phyloP scores from a whole-genome alignment of 2,888 invertebrate genomes.

The Pristionchus exspectatus region DNA sequence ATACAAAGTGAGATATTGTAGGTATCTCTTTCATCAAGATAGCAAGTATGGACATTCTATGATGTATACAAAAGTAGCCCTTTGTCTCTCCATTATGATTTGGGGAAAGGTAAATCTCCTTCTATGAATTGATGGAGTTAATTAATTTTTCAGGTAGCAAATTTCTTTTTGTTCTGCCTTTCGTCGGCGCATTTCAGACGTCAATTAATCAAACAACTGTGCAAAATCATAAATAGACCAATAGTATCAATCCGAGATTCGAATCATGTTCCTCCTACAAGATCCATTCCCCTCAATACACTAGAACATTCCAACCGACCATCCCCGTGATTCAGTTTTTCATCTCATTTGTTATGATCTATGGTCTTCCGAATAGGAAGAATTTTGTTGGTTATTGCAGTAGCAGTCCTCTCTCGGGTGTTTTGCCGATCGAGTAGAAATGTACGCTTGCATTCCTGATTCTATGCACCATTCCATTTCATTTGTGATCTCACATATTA shows the following conservation, averaged over 20 bases:
- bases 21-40: slow-evolving; percentile 63
- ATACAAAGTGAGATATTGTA: slow-evolving; percentile 50
- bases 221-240: not conserved
- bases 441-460: slow-evolving; percentile 29
- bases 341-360: not conserved
- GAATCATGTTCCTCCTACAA: slow-evolving; percentile 42
- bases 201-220: slow-evolving; percentile 47
- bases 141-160: slow-evolving; percentile 41
- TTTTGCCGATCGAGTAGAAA: slow-evolving; percentile 5
- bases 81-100: slow-evolving; percentile 63
- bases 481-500: slow-evolving; percentile 46
- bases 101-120: slow-evolving; percentile 61
- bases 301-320: slow-evolving; percentile 49
- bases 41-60: slow-evolving; percentile 57
- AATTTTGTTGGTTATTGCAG: not conserved
- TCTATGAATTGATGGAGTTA: not conserved
- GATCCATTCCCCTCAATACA: slow-evolving; percentile 55
- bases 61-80: slow-evolving; percentile 62
- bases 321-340: slow-evolving; percentile 6
- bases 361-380: slow-evolving; percentile 12
- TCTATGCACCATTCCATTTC: slow-evolving; percentile 45
- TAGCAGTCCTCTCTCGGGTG: slow-evolving; percentile 11
- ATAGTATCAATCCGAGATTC: slow-evolving; percentile 48
- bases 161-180: slow-evolving; percentile 55
- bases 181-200: slow-evolving; percentile 53